A percentile compares a stretch with the other conserved stretches of the same genome.
phyloP scores from a whole-genome alignment of 2,797 vertebrate genomes.

The Heteromormyrus szaboi region DNA sequence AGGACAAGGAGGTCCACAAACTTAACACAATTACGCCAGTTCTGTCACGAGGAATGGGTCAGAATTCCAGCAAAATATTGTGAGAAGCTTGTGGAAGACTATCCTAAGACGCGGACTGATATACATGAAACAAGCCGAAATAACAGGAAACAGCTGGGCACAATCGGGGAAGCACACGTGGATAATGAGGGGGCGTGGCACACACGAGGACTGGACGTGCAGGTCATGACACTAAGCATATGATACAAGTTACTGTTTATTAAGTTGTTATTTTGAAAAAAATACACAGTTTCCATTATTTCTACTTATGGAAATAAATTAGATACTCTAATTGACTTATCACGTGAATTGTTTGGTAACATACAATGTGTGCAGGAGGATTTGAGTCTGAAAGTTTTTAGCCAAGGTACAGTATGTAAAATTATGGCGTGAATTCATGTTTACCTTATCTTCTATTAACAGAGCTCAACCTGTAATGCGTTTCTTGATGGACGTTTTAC shows the following conservation, averaged over 20 bases:
- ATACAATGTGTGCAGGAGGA: not conserved
- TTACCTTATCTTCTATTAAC: not conserved
- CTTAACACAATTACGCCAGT: not conserved
- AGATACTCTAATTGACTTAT: not conserved
- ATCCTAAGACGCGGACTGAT: not conserved
- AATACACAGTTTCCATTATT: not conserved
- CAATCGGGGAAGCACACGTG: no score
- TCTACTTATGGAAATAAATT: not conserved
- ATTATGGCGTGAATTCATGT: not conserved
- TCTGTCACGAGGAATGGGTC: not conserved
- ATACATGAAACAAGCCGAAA: no score
- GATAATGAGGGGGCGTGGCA: no score
- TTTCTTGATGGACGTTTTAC: not conserved
- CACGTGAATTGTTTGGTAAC: not conserved
- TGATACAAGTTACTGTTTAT: not conserved
- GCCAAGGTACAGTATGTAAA: not conserved
- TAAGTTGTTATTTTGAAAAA: not conserved
- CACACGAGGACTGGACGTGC: no score
- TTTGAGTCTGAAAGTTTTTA: not conserved
- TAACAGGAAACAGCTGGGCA: no score
- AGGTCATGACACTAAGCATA: not conserved
- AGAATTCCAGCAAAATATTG: not conserved
- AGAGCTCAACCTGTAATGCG: not conserved
- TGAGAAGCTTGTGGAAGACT: not conserved
- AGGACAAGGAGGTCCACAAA: not conserved